These are phyloP conservation scores for Vombatus ursinus DNA, from an alignment of 2,113 vertebrate species.

Conservation along the genomic window DNA sequence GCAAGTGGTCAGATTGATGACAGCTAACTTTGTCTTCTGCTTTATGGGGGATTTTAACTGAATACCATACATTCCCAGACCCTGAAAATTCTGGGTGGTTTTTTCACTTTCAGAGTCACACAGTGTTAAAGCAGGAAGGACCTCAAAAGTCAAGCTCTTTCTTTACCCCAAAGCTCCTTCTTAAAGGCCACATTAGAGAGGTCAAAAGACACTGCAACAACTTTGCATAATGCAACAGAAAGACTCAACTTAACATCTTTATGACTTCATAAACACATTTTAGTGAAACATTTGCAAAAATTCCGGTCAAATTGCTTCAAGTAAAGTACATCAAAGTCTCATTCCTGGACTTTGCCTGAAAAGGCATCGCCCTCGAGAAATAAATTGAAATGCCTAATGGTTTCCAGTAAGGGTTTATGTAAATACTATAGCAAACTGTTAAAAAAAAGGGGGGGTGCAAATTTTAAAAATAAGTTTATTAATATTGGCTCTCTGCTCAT, in stretches of 20 bases:
- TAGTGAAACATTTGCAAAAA: background rate
- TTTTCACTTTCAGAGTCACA: background rate
- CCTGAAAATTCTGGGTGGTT: background rate
- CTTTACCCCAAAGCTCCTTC: background rate
- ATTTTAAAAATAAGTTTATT: too few relatives aligned
- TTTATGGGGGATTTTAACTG: background rate
- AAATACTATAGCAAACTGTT: too few relatives aligned
- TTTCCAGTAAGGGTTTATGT: too few relatives aligned
- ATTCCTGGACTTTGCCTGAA: background rate
- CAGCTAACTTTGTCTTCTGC: background rate
- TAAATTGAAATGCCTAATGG: background rate
- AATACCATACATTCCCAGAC: background rate
- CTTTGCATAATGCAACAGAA: background rate
- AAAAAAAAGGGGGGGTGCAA: too few relatives aligned
- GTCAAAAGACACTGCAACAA: background rate
- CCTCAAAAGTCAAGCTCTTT: background rate
- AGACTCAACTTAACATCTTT: background rate
- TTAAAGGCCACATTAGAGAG: background rate
- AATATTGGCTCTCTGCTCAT: too few relatives aligned
- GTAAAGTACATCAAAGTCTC: background rate
- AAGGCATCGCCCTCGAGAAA: background rate
- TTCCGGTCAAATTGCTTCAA: background rate
- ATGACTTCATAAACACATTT: background rate
- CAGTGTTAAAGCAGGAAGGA: background rate
- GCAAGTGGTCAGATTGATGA: background rate